These are phyloP conservation scores for Mythimna vitellina DNA, from an alignment of 2,888 invertebrate genomes.

Conservation along the genomic window DNA sequence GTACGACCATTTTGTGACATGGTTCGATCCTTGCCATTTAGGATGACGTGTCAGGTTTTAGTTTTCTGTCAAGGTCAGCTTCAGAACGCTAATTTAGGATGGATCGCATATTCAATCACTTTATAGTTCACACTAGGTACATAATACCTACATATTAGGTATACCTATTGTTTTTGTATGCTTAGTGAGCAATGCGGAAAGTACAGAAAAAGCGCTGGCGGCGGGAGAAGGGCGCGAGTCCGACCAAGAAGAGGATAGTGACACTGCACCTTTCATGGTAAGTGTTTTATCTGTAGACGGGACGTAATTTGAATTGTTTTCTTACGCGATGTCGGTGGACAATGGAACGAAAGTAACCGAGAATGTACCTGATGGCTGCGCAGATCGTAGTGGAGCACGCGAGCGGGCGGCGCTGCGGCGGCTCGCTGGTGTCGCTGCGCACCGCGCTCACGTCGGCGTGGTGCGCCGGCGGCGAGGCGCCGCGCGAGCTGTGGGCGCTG, in stretches of 20 bases:
- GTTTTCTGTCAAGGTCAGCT: no score
- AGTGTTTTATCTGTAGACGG: not conserved
- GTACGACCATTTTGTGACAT: no score
- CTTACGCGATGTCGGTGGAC: not conserved
- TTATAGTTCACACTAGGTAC: no score
- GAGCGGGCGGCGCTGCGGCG: conserved; percentile 66
- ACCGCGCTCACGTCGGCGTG: conserved; percentile 75
- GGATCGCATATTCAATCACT: no score
- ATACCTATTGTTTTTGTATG: not conserved
- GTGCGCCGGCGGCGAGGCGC: conserved; percentile 65
- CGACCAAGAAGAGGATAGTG: conserved; percentile 70
- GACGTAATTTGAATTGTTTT: no score
- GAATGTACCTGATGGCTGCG: not conserved
- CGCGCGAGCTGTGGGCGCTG: conserved; percentile 70
- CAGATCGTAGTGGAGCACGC: conserved; percentile 75
- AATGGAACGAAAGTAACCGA: not conserved
- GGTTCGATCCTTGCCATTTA: no score
- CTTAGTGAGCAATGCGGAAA: conserved; percentile 31
- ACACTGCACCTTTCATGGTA: conserved; percentile 78
- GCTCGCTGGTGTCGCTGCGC: conserved; percentile 72
- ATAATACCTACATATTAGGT: not conserved
- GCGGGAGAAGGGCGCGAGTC: conserved; percentile 41
- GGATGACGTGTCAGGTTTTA: no score
- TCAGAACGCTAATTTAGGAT: no score
- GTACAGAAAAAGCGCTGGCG: conserved; percentile 12